Base-by-base conservation (phyloP, 2,888 invertebrate species). In the Zaprionus obscuricornis region DNA sequence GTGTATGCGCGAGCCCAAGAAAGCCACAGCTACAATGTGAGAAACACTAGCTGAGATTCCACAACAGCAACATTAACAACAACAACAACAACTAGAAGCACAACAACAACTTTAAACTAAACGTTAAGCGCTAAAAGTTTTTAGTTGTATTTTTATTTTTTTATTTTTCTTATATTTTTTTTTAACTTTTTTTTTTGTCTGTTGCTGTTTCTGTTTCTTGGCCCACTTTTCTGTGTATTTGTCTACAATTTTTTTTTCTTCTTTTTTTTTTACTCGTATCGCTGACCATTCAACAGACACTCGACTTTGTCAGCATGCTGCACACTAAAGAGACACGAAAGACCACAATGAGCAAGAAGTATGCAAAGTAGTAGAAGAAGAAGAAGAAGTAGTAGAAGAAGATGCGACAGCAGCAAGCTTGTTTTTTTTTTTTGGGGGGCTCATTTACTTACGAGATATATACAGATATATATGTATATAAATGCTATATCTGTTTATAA, bases 261-360 rank as follows among this genome's bases (percentile, higher is more conserved):
- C n/a, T n/a, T n/a, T n/a, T n/a, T n/a, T 47, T 31, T 31, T 42
- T 37, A 57, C 37, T 36, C 45, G 51, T 56, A 74, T 77, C 71
- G 60, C 67, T 73, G 51, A 65, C 64, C 62, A 67, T 67, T 76
- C 70, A 76, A 70, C 70, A 58, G 59, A 36, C 76, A 29, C 74
- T 74, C 45, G 33, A 71, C 26, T 18, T 45, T 51, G 65, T 68
- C 59, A 49, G 66, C 47, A 49, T 27, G 8, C 34, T n/a, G 36
- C 36, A n/a, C 4, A 26, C n/a, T 52, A 2, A 18, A 55, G 54
- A 16, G 10, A 10, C n/a, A 20, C n/a, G 10, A 11, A 3, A 34
- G 22, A 3, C 26, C 31, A 6, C 27, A 8, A 31, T 31, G 26
- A 43, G 36, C n/a, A 18, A 31, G 39, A 18, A 8, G 11, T 22